Conservation (phyloP, 2,888 invertebrate species). For the Halocaridina rubra region DNA sequence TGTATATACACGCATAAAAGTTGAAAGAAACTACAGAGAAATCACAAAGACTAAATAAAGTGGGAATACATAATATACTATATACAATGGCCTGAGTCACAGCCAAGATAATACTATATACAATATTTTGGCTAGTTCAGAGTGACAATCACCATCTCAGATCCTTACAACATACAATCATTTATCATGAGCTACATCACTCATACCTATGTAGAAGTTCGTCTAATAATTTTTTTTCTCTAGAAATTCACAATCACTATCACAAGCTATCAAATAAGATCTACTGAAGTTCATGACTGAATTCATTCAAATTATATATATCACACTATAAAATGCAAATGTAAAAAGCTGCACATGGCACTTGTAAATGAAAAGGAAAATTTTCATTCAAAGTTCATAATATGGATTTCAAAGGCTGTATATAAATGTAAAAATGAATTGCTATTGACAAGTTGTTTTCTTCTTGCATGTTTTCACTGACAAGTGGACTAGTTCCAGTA, state of each 20-base stretch:
- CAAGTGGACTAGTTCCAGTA: slow-evolving; percentile 20
- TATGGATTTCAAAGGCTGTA: slow-evolving; percentile 1
- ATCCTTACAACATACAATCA: slow-evolving; percentile 41
- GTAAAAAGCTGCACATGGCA: slow-evolving; percentile 57
- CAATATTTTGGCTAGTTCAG: slow-evolving; percentile 47
- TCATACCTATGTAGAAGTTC: slow-evolving; percentile 44
- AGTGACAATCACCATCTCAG: slow-evolving; percentile 45
- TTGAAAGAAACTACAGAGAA: slow-evolving; percentile 30
- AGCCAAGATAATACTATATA: slow-evolving; percentile 47
- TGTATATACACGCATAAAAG: slow-evolving; percentile 16
- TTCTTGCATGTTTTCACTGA: neutral
- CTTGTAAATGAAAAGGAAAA: slow-evolving; percentile 45
- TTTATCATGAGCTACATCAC: slow-evolving; percentile 20
- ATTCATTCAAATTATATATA: slow-evolving; percentile 38
- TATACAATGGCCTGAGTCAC: slow-evolving; percentile 53
- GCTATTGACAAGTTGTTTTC: neutral
- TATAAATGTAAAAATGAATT: slow-evolving; percentile 33
- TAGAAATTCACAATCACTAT: slow-evolving; percentile 49
- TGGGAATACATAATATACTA: slow-evolving; percentile 7
- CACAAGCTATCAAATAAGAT: slow-evolving; percentile 50
- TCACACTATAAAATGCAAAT: slow-evolving; percentile 57
- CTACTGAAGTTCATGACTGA: slow-evolving; percentile 58
- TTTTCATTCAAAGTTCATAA: slow-evolving; percentile 9
- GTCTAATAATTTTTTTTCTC: slow-evolving; percentile 24
- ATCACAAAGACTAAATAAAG: slow-evolving; percentile 23